Conservation (phyloP, 2,888 invertebrate species). For the Elegia similella region DNA sequence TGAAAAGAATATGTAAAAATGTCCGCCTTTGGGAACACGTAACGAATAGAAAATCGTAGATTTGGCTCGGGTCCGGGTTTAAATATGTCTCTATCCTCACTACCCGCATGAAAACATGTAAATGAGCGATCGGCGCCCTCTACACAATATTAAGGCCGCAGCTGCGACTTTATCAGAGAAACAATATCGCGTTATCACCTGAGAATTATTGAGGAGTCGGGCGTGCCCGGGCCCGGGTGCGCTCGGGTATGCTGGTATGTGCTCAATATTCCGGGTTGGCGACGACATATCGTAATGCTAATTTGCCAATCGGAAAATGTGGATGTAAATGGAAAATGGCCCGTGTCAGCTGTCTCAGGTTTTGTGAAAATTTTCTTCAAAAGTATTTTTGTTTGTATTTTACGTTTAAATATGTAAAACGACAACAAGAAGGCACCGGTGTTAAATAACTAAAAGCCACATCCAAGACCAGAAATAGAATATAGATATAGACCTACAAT, state of each 20-base stretch:
- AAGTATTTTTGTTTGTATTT: too few species aligned
- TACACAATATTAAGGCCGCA: not conserved
- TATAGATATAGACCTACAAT: too few species aligned
- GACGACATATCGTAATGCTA: conserved; percentile 9
- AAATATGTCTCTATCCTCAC: not conserved
- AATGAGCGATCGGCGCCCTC: not conserved
- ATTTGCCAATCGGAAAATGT: conserved; percentile 1
- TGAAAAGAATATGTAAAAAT: not conserved
- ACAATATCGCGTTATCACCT: conserved; percentile 11
- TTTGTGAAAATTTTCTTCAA: too few species aligned
- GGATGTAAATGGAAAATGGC: not conserved
- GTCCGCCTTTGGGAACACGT: not conserved
- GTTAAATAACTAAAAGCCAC: too few species aligned
- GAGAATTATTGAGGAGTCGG: not conserved
- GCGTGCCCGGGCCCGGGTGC: not conserved
- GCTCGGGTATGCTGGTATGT: not conserved
- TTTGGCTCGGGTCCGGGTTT: not conserved
- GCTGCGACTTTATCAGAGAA: conserved; percentile 7
- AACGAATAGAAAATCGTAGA: not conserved
- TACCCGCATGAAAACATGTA: not conserved
- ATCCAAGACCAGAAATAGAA: too few species aligned
- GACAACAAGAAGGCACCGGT: too few species aligned
- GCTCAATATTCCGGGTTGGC: not conserved
- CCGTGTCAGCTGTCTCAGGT: not conserved
- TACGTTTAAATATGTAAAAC: too few species aligned